A percentile compares a stretch with the other conserved stretches of the same genome.
phyloP scores from a whole-genome alignment of 2,113 vertebrate genomes.

The Falcunculus frontatus region DNA sequence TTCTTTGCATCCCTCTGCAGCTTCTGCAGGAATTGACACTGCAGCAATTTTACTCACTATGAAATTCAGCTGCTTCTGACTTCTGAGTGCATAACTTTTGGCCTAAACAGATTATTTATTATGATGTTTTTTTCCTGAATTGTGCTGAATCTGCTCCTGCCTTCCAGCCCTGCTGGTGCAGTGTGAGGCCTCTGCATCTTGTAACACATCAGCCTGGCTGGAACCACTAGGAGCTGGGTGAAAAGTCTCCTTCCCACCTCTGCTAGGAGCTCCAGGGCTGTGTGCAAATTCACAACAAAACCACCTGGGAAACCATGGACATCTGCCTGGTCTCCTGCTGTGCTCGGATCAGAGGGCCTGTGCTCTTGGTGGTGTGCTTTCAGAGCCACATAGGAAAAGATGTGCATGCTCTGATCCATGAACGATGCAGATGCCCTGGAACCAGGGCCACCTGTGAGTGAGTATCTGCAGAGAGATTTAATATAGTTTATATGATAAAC shows the following conservation, averaged over 20 bases:
- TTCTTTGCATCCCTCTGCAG: neutral
- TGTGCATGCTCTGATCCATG: neutral
- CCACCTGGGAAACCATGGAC: neutral
- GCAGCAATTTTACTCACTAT: neutral
- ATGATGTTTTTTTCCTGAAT: neutral
- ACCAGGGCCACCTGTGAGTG: neutral
- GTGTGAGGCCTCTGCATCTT: neutral
- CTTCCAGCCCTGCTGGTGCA: neutral
- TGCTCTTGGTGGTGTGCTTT: neutral
- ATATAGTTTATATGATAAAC: neutral
- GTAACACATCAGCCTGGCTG: no score
- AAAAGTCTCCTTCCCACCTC: neutral
- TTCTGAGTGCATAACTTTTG: neutral
- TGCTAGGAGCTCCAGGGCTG: neutral
- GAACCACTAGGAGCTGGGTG: neutral
- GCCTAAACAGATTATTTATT: neutral
- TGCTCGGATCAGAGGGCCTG: neutral
- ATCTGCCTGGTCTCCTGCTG: neutral
- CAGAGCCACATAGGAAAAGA: neutral
- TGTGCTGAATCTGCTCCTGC: neutral
- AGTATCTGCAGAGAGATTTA: neutral
- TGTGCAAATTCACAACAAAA: neutral
- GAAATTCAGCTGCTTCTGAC: neutral
- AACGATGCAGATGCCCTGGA: rapidly evolving
- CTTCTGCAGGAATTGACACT: neutral